Evolutionary conservation across 2,888 invertebrate species (phyloP), one percentile per base, ranked within the genome.

Genomic region (Ochropleura leucogaster): DNA sequence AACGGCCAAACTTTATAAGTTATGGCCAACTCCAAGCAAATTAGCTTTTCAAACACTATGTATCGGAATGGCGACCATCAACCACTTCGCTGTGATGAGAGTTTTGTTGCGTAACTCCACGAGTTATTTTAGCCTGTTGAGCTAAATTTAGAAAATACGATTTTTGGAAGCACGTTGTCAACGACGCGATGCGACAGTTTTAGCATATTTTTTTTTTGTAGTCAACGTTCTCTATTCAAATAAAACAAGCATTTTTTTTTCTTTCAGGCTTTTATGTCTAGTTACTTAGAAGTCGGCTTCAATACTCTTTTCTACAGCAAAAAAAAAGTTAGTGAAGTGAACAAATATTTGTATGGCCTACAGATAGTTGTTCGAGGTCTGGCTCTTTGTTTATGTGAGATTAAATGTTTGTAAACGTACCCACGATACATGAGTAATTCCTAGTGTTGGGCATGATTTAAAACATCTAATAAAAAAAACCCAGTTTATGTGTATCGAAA

Each of bases 1-100:
- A 66, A 86, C 76, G 53, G 73, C 18, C 70, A 10, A 85, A 85
- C 69, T 85, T 85, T 79, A 63, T 82, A 77, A 85, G 72, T 84
- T 47, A 87, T 79, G 47, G 51, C 53, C 69, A 55, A 70, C 72
- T 79, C 53, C 30, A 72, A 82, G 77, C 55, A 84, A 83, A 84
- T 81, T 84, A 77, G 62, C 67, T 80, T 84, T 74, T 77, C 75
- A 68, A 83, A 80, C 84, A 72, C 69, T 66, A 66, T 71, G 66
- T 72, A 77, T 74, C 63, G 76, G 69, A 47, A 20, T 8, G 12
- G 20, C 49, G 59, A 44, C 68, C 68, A 74, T 78, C 78, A 55
- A 74, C 68, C 72, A 76, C 47, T 72, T 63, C 59, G 12, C 42
- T 68, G 44, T 4, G 64, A 53, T 68, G 44, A 66, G 76, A 71